Evolutionary conservation across 2,888 invertebrate species (phyloP), one percentile per base, ranked within the genome.

Genomic region (Protophormia terraenovae): DNA sequence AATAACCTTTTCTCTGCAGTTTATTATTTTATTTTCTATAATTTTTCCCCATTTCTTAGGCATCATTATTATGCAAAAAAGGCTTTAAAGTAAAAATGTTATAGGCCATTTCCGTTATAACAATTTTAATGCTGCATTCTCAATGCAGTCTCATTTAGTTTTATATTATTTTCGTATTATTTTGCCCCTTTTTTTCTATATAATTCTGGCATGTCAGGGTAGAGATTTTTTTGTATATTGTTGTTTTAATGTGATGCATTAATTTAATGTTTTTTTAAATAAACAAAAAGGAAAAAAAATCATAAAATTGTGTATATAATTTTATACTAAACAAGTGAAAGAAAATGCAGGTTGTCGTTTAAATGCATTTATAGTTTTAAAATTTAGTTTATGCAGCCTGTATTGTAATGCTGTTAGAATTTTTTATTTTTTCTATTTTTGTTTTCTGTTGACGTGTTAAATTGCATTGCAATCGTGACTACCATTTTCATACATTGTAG

Each of bases 41-140:
- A 64, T 58, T 66, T 60, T 41, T 14, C 24, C 35, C 19, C 53
- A 47, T 47, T 62, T 53, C 47, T 45, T n/a, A 14, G 41, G 53
- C 53, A 50, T 27, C 72, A 80, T 66, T 64, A 84, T 80, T 80
- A 80, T 72, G 60, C 66, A 69, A 71, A 80, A n/a, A 84, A 58
- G 76, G 32, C 60, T 32, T 66, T 76, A 66, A 80, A 76, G 71
- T n/a, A 58, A 58, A 62, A 62, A 45, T 66, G 55, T 66, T 80
- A 76, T 41, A 45, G 80, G 66, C 50, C 80, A 71, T 71, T 80
- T 84, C 76, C 76, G 80, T 50, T 41, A 53, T 45, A 69, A 14
- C 12, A 45, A 32, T 58, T 67, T 35, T 12, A 38, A 35, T 60
- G 24, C 6, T 12, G 16, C 32, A 32, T 14, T 24, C 22, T 10